These are phyloP conservation scores for Bufo gargarizans DNA, from an alignment of 2,113 vertebrate genomes.

Conservation along the genomic window DNA sequence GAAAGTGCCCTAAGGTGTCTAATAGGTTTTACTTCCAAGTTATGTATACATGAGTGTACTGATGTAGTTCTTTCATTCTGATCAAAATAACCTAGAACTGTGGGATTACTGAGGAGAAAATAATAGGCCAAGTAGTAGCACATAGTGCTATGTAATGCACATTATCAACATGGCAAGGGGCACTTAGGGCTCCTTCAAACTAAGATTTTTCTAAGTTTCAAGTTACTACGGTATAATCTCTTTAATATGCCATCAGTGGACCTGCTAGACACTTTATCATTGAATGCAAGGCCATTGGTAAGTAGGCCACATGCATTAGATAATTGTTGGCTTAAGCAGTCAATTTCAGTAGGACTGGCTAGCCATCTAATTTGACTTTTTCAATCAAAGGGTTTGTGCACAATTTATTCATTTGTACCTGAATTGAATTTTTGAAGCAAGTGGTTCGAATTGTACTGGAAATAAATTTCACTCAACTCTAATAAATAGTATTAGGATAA, in stretches of 20 bases:
- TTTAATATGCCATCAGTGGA: neutral
- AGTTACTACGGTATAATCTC: neutral
- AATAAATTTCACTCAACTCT: no score
- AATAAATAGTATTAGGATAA: no score
- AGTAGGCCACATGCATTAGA: no score
- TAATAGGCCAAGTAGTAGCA: neutral
- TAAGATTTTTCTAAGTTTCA: neutral
- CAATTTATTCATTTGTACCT: no score
- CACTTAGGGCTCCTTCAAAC: neutral
- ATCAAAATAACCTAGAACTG: neutral
- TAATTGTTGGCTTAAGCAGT: no score
- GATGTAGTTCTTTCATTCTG: neutral
- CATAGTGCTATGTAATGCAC: neutral
- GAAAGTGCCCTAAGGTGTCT: neutral
- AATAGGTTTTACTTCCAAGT: slow-evolving; percentile 11
- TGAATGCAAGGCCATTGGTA: neutral
- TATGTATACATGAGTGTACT: neutral
- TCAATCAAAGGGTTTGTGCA: no score
- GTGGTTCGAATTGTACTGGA: no score
- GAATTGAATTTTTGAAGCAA: no score
- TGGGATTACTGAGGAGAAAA: neutral
- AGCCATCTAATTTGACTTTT: no score
- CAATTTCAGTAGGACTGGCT: no score
- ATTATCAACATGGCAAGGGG: neutral
- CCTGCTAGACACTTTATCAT: neutral